Evolutionary conservation across 2,797 vertebrate species (phyloP).

Genomic region (Argya squamiceps): DNA sequence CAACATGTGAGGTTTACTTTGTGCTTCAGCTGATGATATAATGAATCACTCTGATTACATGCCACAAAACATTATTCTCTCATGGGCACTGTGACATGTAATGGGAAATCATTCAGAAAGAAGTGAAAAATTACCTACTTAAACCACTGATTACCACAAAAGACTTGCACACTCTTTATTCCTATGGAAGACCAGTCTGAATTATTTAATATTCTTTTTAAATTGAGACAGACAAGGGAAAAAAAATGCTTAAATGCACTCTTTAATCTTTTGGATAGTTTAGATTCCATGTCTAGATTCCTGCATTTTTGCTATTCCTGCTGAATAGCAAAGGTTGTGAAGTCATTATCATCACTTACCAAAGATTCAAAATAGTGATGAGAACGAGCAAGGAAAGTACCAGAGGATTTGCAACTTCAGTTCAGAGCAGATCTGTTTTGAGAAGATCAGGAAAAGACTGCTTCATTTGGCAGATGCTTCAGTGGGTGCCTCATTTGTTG

Average conservation of each 20-base stretch:
- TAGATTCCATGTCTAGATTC: neutral
- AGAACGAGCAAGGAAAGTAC: neutral
- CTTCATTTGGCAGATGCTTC: neutral
- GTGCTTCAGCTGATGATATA: neutral
- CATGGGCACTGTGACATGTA: neutral
- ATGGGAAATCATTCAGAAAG: neutral
- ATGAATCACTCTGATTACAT: neutral
- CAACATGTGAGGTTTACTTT: neutral
- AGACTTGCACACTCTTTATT: neutral
- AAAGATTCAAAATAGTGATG: neutral
- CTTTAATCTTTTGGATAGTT: neutral
- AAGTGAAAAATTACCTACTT: neutral
- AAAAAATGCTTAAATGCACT: neutral
- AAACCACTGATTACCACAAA: neutral
- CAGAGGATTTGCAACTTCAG: neutral
- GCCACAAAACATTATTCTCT: neutral
- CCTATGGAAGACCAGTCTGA: neutral
- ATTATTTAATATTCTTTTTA: neutral
- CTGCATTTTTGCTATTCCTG: neutral
- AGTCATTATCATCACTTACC: neutral
- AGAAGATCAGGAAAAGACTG: neutral
- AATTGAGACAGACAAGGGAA: neutral
- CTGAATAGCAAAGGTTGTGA: neutral
- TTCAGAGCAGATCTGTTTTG: neutral
- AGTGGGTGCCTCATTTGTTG: neutral